These are phyloP conservation scores for Fringilla coelebs DNA, from an alignment of 2,797 vertebrate species.

Conservation along the genomic window DNA sequence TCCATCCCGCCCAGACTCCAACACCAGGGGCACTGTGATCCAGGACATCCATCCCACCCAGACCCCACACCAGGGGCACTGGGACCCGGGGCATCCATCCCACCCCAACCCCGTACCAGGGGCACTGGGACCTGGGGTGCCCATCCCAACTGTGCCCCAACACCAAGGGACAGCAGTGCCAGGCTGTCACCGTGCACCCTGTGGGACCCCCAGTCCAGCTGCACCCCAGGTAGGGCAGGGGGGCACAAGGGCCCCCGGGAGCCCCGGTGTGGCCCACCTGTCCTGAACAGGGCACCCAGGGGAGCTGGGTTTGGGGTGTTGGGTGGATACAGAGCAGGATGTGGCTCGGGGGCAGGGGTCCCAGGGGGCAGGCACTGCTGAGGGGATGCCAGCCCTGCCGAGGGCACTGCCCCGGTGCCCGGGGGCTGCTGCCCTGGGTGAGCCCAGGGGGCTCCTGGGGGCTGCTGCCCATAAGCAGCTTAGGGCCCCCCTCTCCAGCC, in stretches of 20 bases:
- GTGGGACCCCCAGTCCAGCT: background rate
- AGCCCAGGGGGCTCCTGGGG: background rate
- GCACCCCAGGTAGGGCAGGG: too few relatives aligned
- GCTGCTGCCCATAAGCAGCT: background rate
- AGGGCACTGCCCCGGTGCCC: rapidly evolving
- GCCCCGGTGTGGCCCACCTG: rapidly evolving
- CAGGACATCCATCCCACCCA: rapidly evolving
- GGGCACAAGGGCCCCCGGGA: background rate
- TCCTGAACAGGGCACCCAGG: too few relatives aligned
- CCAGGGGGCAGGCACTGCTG: rapidly evolving
- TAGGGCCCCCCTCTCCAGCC: background rate
- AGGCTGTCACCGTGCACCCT: background rate
- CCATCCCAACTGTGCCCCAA: too few relatives aligned
- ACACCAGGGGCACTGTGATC: background rate
- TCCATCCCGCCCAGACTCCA: background rate
- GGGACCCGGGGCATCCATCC: rapidly evolving
- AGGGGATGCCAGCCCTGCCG: rapidly evolving
- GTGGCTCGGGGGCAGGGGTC: background rate
- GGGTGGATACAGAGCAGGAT: background rate
- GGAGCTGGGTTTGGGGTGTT: background rate
- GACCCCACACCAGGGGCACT: rapidly evolving
- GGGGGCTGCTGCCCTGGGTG: background rate
- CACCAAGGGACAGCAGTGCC: background rate
- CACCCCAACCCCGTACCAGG: background rate
- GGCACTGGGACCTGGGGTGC: too few relatives aligned